Evolutionary conservation across 2,888 invertebrate genomes (phyloP).

Genomic region (Torymus aiolomorphi): DNA sequence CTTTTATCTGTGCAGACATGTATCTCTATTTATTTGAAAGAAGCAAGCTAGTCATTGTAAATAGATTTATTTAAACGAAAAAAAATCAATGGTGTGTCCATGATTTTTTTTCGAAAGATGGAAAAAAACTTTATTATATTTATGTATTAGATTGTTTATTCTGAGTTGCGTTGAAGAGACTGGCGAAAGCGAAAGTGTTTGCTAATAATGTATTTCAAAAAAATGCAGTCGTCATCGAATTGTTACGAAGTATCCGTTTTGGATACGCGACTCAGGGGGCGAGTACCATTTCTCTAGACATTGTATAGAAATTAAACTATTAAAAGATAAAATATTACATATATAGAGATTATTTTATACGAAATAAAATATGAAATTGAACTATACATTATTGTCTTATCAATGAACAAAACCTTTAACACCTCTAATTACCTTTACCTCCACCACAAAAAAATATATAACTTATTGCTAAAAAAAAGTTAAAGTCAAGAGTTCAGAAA

Average conservation of each 20-base stretch:
- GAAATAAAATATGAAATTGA: constrained; percentile 66
- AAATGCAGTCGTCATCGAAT: constrained; percentile 36
- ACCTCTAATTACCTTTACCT: constrained; percentile 10
- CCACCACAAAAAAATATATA: not conserved
- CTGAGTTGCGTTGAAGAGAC: constrained; percentile 66
- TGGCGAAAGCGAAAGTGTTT: constrained; percentile 40
- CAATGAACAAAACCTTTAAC: not conserved
- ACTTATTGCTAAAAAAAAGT: too few species aligned
- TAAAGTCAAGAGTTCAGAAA: too few species aligned
- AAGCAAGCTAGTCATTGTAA: constrained; percentile 56
- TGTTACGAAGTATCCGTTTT: constrained; percentile 33
- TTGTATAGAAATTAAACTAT: constrained; percentile 71
- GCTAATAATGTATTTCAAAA: constrained; percentile 25
- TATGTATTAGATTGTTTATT: constrained; percentile 57
- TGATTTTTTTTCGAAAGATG: constrained; percentile 37
- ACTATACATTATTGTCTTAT: constrained; percentile 57
- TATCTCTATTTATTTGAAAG: constrained; percentile 41
- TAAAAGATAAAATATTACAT: constrained; percentile 68
- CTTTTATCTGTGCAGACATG: constrained; percentile 14
- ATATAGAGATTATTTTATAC: constrained; percentile 72
- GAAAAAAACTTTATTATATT: constrained; percentile 51
- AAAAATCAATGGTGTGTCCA: constrained; percentile 2
- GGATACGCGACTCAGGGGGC: constrained; percentile 62
- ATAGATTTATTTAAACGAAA: constrained; percentile 47
- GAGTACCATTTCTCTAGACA: constrained; percentile 68